Conservation (phyloP, 2,888 invertebrate species). For the Synanthedon formicaeformis region DNA sequence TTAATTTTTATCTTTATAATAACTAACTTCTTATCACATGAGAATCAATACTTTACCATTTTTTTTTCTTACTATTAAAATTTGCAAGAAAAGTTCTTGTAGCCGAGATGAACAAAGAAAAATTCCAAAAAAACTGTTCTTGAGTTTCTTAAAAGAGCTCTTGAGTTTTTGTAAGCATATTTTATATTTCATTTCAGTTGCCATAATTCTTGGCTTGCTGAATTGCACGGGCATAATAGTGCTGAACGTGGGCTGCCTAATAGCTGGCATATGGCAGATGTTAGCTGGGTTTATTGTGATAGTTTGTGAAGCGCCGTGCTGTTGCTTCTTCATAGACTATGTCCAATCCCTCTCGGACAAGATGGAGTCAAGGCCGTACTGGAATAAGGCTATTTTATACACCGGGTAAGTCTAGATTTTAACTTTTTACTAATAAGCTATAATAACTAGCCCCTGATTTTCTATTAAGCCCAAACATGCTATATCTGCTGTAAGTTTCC, state of each 20-base stretch:
- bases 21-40: too few species aligned
- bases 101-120: too few species aligned
- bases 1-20: too few species aligned
- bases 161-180: neutral
- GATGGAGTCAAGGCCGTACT: constrained; percentile 87
- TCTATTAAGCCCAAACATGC: too few species aligned
- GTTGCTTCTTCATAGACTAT: constrained; percentile 96
- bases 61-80: too few species aligned
- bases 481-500: too few species aligned
- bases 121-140: too few species aligned
- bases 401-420: constrained; percentile 76
- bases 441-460: too few species aligned
- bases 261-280: constrained; percentile 89
- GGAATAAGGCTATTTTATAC: constrained; percentile 90
- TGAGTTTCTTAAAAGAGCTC: too few species aligned
- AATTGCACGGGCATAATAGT: constrained; percentile 77
- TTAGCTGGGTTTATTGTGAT: constrained; percentile 89
- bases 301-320: constrained; percentile 95
- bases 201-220: constrained; percentile 84
- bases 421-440: too few species aligned
- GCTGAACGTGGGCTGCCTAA: constrained; percentile 73
- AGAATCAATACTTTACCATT: too few species aligned
- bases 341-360: constrained; percentile 87
- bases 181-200: constrained; percentile 72
- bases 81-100: too few species aligned